Evolutionary conservation across 2,888 invertebrate species (phyloP).

Genomic region (Thalpophila matura): DNA sequence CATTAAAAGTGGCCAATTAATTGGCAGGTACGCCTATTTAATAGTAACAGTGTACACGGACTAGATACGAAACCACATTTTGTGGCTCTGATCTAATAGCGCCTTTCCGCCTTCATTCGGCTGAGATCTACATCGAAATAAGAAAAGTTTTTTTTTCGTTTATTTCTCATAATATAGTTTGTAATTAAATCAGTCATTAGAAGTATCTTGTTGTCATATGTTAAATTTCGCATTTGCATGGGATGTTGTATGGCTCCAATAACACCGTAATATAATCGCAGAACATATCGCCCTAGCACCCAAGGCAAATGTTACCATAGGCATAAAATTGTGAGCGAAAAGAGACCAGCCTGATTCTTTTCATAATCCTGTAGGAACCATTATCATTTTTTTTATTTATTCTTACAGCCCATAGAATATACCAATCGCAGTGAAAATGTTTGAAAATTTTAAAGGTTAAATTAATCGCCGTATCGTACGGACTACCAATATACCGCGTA

Average conservation of each 20-base stretch:
- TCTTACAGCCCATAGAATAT: no score
- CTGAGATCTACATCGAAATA: background rate
- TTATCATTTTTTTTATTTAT: no score
- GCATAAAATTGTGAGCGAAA: background rate
- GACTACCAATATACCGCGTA: no score
- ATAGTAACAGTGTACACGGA: slow-evolving; percentile 3
- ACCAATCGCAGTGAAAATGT: no score
- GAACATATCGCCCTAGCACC: background rate
- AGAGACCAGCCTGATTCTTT: background rate
- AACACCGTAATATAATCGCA: background rate
- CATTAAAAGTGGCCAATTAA: slow-evolving; percentile 14
- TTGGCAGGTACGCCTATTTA: slow-evolving; percentile 8
- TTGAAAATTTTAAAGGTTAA: no score
- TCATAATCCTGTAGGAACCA: no score
- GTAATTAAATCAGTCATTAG: background rate
- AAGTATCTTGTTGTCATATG: background rate
- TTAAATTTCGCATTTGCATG: background rate
- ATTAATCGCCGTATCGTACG: no score
- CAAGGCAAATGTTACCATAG: no score
- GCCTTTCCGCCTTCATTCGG: slow-evolving; percentile 28
- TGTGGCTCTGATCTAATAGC: slow-evolving; percentile 25
- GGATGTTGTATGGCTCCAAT: background rate
- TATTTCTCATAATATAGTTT: background rate
- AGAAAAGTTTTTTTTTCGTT: background rate
- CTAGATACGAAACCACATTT: slow-evolving; percentile 26